Percentiles rank a stretch among this genome's conserved stretches.
Conservation (phyloP, 2,113 vertebrate genomes). For the Hylia prasina region DNA sequence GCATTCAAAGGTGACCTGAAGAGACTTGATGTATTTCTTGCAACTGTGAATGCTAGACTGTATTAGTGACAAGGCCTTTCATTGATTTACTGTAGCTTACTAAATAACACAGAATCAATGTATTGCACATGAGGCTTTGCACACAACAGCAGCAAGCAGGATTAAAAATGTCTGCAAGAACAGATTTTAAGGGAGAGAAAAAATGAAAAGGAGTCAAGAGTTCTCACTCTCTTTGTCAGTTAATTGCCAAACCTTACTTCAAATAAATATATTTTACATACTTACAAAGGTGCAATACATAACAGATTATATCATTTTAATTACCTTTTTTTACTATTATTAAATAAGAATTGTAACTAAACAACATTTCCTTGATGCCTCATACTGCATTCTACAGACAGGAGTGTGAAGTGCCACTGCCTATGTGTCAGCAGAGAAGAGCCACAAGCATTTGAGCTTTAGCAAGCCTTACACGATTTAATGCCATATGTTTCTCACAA, state of each 20-base stretch:
- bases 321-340: neutral
- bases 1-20: neutral
- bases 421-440: neutral
- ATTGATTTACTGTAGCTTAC: conserved; percentile 14
- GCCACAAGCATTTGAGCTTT: neutral
- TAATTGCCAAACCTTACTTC: neutral
- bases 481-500: neutral
- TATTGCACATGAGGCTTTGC: neutral
- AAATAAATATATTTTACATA: neutral
- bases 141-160: neutral
- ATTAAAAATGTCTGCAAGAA: neutral
- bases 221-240: neutral
- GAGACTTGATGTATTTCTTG: neutral
- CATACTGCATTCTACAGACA: neutral
- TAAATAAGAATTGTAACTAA: neutral
- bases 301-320: neutral
- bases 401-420: neutral
- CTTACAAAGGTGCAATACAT: neutral
- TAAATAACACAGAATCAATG: neutral
- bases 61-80: neutral
- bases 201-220: neutral
- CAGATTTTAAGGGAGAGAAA: neutral
- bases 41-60: neutral
- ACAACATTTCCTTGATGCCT: neutral
- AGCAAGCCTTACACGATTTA: neutral